These are phyloP conservation scores for Odontophorus gujanensis DNA, from an alignment of 2,113 vertebrate species.

Conservation along the genomic window DNA sequence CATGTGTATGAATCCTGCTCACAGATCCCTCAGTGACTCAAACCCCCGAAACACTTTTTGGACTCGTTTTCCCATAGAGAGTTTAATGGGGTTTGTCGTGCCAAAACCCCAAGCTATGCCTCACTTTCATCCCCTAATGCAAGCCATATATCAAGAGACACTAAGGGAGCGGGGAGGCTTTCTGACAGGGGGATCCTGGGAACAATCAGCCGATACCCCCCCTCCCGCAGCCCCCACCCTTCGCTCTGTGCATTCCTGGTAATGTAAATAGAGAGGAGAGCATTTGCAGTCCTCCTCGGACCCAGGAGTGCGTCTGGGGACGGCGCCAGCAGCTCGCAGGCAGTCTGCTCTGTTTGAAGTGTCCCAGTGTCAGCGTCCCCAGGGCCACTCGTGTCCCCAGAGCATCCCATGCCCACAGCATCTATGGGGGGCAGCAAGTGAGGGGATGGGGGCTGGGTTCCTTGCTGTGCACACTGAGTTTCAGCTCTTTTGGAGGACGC, in stretches of 20 bases:
- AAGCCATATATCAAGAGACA: slow-evolving; percentile 78
- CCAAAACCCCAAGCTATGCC: slow-evolving; percentile 75
- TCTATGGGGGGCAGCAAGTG: neutral
- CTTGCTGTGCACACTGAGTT: neutral
- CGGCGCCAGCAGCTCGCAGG: slow-evolving; percentile 14
- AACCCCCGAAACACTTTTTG: slow-evolving; percentile 63
- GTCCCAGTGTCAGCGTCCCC: neutral
- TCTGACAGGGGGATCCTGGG: slow-evolving; percentile 75
- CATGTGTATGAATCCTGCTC: neutral
- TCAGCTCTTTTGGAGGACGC: neutral
- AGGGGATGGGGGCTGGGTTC: neutral
- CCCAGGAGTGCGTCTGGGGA: slow-evolving; percentile 44
- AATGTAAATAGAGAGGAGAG: slow-evolving; percentile 65
- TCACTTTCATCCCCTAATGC: slow-evolving; percentile 78
- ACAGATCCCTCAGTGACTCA: slow-evolving; percentile 53
- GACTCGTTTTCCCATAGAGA: slow-evolving; percentile 73
- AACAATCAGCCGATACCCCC: slow-evolving; percentile 67
- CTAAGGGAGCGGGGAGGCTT: slow-evolving; percentile 58
- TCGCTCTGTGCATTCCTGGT: slow-evolving; percentile 56
- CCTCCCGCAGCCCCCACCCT: neutral
- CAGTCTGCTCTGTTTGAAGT: slow-evolving; percentile 52
- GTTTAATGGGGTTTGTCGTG: slow-evolving; percentile 76
- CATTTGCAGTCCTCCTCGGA: slow-evolving; percentile 27
- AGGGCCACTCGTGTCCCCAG: neutral
- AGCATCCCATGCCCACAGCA: neutral